Conservation (phyloP, 2,797 vertebrate species). For the Stomatorhinus walkeri region DNA sequence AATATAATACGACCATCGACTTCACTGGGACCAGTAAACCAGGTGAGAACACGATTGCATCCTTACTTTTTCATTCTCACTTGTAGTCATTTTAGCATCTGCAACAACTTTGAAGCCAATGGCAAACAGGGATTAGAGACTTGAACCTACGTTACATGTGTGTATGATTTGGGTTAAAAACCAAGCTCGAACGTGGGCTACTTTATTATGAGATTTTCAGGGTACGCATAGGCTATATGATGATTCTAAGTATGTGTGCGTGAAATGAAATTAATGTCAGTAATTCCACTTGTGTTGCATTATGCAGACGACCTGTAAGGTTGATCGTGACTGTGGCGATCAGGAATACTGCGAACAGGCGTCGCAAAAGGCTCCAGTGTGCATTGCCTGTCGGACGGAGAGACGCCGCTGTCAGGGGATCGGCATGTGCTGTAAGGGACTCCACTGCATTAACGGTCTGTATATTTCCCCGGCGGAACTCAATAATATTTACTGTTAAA, state of each 20-base stretch:
- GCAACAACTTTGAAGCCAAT: not conserved
- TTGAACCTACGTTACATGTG: not conserved
- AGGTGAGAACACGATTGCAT: constrained; percentile 34
- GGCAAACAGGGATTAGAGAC: not conserved
- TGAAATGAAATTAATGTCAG: not conserved
- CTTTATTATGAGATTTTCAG: not conserved
- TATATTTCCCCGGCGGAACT: not conserved
- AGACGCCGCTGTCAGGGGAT: constrained; percentile 17
- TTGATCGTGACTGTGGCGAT: not conserved
- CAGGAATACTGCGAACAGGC: constrained; percentile 14
- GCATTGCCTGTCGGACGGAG: constrained; percentile 5
- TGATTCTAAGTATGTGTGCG: not conserved
- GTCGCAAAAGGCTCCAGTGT: not conserved
- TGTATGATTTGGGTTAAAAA: not conserved
- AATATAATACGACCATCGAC: constrained; percentile 62
- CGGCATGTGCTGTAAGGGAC: constrained; percentile 20
- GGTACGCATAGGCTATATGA: not conserved
- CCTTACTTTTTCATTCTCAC: not conserved
- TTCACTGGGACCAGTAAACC: constrained; percentile 28
- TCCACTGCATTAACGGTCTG: constrained; percentile 24
- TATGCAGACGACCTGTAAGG: constrained; percentile 4
- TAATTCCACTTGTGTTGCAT: not conserved
- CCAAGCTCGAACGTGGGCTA: not conserved
- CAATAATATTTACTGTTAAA: not conserved
- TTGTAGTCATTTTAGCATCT: not conserved